Conservation (phyloP, 2,888 invertebrate species). For the Argyresthia albistria region DNA sequence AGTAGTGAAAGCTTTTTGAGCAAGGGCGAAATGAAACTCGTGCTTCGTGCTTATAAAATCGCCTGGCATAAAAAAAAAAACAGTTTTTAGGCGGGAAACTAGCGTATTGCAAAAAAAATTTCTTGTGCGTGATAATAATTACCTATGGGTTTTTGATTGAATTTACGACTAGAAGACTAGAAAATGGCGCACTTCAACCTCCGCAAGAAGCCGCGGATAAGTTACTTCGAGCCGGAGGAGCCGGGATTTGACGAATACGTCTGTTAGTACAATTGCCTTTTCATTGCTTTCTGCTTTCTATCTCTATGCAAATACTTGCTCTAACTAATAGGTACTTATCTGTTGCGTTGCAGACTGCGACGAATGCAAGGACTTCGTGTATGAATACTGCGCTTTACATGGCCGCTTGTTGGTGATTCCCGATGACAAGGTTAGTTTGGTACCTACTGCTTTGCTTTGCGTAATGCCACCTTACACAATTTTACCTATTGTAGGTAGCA, state of each 20-base stretch:
- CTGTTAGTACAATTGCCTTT: constrained; percentile 24
- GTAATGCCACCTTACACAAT: too few relatives aligned
- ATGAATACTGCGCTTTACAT: constrained; percentile 42
- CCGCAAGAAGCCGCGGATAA: constrained; percentile 14
- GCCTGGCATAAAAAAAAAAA: too few relatives aligned
- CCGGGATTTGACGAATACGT: constrained; percentile 26
- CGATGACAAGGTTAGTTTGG: constrained; percentile 29
- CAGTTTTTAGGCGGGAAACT: too few relatives aligned
- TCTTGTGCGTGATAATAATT: too few relatives aligned
- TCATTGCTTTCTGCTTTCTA: neutral
- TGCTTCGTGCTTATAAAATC: too few relatives aligned
- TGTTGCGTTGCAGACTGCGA: constrained; percentile 26
- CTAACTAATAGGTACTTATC: neutral
- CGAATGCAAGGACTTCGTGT: constrained; percentile 33
- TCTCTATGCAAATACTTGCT: neutral
- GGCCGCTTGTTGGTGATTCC: constrained; percentile 36
- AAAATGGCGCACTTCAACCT: constrained; percentile 7
- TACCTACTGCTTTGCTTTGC: neutral
- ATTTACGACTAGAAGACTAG: too few relatives aligned
- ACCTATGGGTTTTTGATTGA: too few relatives aligned
- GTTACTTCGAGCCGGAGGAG: constrained; percentile 26
- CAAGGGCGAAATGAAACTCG: too few relatives aligned
- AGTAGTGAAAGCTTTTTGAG: too few relatives aligned
- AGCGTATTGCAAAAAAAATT: too few relatives aligned
- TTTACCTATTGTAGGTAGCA: too few relatives aligned